A percentile compares a stretch with the other conserved stretches of the same genome.
Evolutionary conservation across 2,113 vertebrate species (phyloP).

Genomic region (Malurus elegans): DNA sequence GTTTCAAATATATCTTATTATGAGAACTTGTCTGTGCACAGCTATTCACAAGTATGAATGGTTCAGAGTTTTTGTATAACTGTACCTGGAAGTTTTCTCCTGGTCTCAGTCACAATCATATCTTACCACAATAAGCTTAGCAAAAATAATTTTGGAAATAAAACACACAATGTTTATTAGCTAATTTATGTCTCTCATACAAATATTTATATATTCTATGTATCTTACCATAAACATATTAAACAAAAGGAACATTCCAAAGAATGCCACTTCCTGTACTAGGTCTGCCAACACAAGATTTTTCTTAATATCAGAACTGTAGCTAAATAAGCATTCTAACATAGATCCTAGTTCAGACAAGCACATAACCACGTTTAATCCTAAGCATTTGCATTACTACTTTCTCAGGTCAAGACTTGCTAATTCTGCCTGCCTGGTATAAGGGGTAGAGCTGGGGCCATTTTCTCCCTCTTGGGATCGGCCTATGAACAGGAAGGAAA

Average conservation of each 20-base stretch:
- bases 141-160: background rate
- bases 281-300: background rate
- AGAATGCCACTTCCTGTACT: background rate
- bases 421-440: background rate
- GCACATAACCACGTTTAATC: background rate
- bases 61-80: background rate
- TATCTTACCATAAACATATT: background rate
- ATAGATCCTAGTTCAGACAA: background rate
- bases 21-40: background rate
- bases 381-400: background rate
- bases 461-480: background rate
- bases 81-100: background rate
- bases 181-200: background rate
- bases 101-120: background rate
- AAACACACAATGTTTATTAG: background rate
- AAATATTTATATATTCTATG: background rate
- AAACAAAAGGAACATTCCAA: background rate
- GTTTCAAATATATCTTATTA: background rate
- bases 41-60: background rate
- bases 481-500: background rate
- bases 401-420: conserved; percentile 5
- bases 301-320: background rate
- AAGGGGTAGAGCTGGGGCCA: background rate
- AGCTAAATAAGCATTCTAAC: conserved; percentile 5
- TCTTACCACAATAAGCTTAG: background rate